These are phyloP conservation scores for Drosophila pandora DNA, from an alignment of 1,140 invertebrate genomes.

Conservation along the genomic window DNA sequence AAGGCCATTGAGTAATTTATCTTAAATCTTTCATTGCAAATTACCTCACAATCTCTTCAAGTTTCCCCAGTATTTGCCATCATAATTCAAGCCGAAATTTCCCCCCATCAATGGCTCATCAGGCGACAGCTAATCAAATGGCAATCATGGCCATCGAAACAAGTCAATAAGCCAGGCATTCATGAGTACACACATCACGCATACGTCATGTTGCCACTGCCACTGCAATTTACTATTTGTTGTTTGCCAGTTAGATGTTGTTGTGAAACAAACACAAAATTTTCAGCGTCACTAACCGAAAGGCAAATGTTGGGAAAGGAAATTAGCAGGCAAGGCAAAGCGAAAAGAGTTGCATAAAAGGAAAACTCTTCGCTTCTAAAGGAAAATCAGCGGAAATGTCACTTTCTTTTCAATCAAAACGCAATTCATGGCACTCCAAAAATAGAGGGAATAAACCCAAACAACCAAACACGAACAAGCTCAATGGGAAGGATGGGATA, in stretches of 20 bases:
- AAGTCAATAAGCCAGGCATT: slow-evolving; percentile 41
- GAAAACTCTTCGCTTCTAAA: slow-evolving; percentile 56
- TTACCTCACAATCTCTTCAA: background rate
- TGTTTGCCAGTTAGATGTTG: slow-evolving; percentile 45
- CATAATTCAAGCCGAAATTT: slow-evolving; percentile 4
- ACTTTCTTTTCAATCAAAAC: slow-evolving; percentile 83
- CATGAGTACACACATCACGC: slow-evolving; percentile 38
- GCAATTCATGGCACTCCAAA: slow-evolving; percentile 80
- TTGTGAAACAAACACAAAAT: slow-evolving; percentile 25
- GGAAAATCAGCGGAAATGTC: slow-evolving; percentile 79
- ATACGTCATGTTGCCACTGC: slow-evolving; percentile 43
- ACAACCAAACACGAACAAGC: slow-evolving; percentile 35
- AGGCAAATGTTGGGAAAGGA: slow-evolving; percentile 18
- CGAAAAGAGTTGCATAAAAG: slow-evolving; percentile 46
- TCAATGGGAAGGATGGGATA: slow-evolving; percentile 22
- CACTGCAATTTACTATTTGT: slow-evolving; percentile 51
- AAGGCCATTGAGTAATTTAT: background rate
- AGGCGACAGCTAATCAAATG: slow-evolving; percentile 36
- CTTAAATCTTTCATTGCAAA: background rate
- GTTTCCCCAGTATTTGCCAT: background rate
- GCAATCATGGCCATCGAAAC: slow-evolving; percentile 39
- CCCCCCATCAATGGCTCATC: slow-evolving; percentile 33
- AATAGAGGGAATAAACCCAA: slow-evolving; percentile 21
- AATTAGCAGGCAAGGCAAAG: slow-evolving; percentile 25
- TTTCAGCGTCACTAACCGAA: slow-evolving; percentile 34